Conservation (phyloP, 2,797 vertebrate genomes). For the Microcaecilia unicolor region DNA sequence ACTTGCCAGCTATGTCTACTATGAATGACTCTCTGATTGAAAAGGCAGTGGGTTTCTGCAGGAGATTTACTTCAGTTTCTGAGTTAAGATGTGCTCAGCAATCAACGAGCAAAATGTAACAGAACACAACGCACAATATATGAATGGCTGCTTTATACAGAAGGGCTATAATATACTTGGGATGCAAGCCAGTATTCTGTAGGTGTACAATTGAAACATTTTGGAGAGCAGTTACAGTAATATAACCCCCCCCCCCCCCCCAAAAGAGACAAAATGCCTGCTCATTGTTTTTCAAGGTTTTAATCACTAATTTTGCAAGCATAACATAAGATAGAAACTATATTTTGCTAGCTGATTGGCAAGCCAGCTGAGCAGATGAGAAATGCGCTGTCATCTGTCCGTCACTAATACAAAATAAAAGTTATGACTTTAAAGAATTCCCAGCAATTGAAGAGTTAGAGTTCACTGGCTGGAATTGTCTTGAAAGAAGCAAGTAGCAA, state of each 20-base stretch:
- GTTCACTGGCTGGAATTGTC: background rate
- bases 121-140: background rate
- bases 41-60: background rate
- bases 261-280: background rate
- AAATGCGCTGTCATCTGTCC: too few species aligned
- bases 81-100: background rate
- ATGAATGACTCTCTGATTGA: background rate
- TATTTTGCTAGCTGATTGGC: conserved; percentile 1
- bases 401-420: too few species aligned
- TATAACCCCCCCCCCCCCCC: background rate
- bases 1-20: background rate
- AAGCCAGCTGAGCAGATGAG: background rate
- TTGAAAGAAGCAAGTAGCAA: background rate
- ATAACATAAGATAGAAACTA: background rate
- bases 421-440: background rate
- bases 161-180: background rate
- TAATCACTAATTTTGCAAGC: background rate
- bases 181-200: background rate
- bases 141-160: rapidly evolving
- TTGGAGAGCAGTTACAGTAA: background rate
- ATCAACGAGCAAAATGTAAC: background rate
- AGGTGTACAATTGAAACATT: background rate
- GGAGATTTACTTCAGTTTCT: too few species aligned
- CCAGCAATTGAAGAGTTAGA: background rate
- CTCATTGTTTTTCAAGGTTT: background rate